Evolutionary conservation across 2,113 vertebrate species (phyloP).

Genomic region (Crotalus tigris): DNA sequence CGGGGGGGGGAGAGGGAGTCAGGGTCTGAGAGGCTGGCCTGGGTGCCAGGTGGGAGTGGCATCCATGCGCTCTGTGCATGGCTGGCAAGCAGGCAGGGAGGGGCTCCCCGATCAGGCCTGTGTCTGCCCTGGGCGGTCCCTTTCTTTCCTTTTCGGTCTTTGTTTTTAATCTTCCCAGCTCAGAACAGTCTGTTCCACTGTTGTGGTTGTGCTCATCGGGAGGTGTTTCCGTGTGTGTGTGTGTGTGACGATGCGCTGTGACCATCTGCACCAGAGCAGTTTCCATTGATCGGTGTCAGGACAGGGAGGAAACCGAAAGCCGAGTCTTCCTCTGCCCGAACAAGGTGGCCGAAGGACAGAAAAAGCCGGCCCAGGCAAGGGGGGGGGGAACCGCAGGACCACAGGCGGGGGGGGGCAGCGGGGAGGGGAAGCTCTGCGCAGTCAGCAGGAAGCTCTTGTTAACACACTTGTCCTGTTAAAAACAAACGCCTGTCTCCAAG

Average conservation of each 20-base stretch:
- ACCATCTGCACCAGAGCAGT: no score
- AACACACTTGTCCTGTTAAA: neutral
- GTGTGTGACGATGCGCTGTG: neutral
- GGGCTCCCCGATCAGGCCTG: neutral
- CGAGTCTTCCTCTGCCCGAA: neutral
- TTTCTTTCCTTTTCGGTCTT: neutral
- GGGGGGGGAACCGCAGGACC: neutral
- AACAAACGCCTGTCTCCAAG: neutral
- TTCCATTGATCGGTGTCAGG: neutral
- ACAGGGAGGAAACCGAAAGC: neutral
- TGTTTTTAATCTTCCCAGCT: neutral
- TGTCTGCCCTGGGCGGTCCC: neutral
- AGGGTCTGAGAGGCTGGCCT: neutral
- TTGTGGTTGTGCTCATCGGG: neutral
- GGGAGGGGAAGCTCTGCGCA: neutral
- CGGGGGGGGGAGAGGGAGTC: neutral
- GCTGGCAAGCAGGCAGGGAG: neutral
- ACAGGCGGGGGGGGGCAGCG: neutral
- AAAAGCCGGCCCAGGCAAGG: neutral
- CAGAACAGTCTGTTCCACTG: slow-evolving; percentile 17
- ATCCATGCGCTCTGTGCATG: no score
- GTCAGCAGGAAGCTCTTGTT: neutral
- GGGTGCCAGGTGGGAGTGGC: neutral
- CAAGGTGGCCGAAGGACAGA: neutral
- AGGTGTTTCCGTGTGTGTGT: neutral